Percentiles rank a stretch among this genome's conserved stretches.
Conservation (phyloP, 2,113 vertebrate genomes). For the Syngnathus floridae region DNA sequence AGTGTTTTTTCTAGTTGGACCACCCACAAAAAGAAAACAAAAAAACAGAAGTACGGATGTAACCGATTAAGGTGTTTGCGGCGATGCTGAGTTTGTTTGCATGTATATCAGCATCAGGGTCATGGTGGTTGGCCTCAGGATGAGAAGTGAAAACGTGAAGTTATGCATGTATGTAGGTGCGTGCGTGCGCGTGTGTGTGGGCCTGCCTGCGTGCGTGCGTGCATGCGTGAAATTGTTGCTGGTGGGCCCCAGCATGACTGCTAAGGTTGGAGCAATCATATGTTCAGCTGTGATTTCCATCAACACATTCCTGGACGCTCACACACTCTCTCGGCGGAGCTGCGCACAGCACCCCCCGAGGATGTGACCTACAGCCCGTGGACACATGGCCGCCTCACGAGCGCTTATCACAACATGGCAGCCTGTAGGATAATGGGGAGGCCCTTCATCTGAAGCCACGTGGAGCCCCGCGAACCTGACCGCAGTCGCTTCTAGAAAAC, state of each 20-base stretch:
- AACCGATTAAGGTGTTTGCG: not conserved
- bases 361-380: constrained; percentile 65
- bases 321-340: constrained; percentile 66
- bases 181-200: constrained; percentile 2
- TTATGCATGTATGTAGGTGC: constrained; percentile 12
- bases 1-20: not conserved
- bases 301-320: constrained; percentile 78
- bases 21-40: not conserved
- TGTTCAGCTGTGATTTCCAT: constrained; percentile 77
- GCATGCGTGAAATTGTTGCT: constrained; percentile 55
- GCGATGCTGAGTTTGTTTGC: constrained; percentile 13
- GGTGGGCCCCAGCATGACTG: constrained; percentile 75
- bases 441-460: constrained; percentile 61
- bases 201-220: constrained; percentile 33
- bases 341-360: constrained; percentile 63
- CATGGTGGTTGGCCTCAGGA: constrained; percentile 30
- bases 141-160: constrained; percentile 29
- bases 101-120: constrained; percentile 5
- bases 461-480: constrained; percentile 56
- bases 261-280: constrained; percentile 74
- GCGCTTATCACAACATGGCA: constrained; percentile 65
- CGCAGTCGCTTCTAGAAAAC: constrained; percentile 49
- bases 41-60: not conserved
- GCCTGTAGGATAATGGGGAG: constrained; percentile 55
- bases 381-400: constrained; percentile 60